Evolutionary conservation across 2,888 invertebrate species (phyloP).

Genomic region (Cataglyphis cursor): DNA sequence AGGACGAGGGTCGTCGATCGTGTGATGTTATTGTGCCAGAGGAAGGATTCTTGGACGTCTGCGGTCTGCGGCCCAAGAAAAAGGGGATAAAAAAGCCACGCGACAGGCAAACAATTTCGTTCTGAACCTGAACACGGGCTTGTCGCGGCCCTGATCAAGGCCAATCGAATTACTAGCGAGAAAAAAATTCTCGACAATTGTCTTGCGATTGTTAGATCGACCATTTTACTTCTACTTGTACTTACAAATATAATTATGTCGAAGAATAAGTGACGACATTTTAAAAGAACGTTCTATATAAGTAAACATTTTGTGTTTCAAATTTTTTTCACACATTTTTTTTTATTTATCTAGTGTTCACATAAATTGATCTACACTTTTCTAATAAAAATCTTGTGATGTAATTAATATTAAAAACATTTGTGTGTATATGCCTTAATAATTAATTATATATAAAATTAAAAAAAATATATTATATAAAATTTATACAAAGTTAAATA

Average conservation of each 20-base stretch:
- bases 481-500: too few species aligned
- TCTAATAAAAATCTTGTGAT: not conserved
- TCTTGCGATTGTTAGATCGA: conserved; percentile 4
- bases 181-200: conserved; percentile 16
- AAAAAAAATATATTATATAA: not conserved
- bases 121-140: conserved; percentile 33
- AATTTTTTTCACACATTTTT: not conserved
- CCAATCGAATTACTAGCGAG: conserved; percentile 49
- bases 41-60: conserved; percentile 58
- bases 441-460: not conserved
- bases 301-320: not conserved
- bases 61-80: conserved; percentile 30
- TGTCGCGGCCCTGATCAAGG: conserved; percentile 63
- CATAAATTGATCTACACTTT: not conserved
- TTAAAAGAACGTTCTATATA: not conserved
- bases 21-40: conserved; percentile 62
- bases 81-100: conserved; percentile 56
- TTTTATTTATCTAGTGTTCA: not conserved
- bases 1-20: conserved; percentile 64
- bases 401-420: not conserved
- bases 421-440: not conserved
- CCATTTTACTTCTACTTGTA: not conserved
- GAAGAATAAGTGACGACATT: not conserved
- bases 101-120: conserved; percentile 72
- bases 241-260: not conserved